Conservation (phyloP, 1,140 invertebrate genomes). For the Medauroidea extradentata region DNA sequence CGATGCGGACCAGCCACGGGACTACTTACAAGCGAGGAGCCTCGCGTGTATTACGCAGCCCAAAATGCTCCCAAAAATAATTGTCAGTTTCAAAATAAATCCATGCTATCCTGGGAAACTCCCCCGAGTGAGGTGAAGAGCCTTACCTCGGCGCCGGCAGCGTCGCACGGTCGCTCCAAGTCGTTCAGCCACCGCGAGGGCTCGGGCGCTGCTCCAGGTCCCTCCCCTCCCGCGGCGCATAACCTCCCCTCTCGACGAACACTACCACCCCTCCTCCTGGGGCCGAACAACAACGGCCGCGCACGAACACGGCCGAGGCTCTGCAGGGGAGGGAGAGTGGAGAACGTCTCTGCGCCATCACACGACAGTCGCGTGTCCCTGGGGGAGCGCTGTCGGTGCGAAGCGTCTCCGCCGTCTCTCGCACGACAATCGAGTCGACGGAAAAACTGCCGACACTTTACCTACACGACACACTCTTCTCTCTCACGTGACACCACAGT, state of each 20-base stretch:
- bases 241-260: neutral
- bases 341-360: constrained; percentile 1
- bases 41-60: constrained; percentile 16
- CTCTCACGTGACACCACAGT: no score
- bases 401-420: no score
- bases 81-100: constrained; percentile 25
- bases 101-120: constrained; percentile 23
- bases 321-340: neutral
- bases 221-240: constrained; percentile 5
- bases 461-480: no score
- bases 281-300: neutral
- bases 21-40: constrained; percentile 13
- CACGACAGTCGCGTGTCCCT: no score
- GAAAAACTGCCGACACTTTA: no score
- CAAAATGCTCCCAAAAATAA: constrained; percentile 23
- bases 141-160: constrained; percentile 17
- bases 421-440: no score
- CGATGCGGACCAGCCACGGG: constrained; percentile 2
- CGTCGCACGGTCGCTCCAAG: constrained; percentile 11
- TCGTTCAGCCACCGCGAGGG: constrained; percentile 10
- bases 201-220: constrained; percentile 8
- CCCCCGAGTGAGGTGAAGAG: neutral
- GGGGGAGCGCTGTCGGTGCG: no score
- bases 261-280: neutral
- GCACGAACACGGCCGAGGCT: no score